Evolutionary conservation across 2,113 vertebrate genomes (phyloP).

Genomic region (Picathartes gymnocephalus): DNA sequence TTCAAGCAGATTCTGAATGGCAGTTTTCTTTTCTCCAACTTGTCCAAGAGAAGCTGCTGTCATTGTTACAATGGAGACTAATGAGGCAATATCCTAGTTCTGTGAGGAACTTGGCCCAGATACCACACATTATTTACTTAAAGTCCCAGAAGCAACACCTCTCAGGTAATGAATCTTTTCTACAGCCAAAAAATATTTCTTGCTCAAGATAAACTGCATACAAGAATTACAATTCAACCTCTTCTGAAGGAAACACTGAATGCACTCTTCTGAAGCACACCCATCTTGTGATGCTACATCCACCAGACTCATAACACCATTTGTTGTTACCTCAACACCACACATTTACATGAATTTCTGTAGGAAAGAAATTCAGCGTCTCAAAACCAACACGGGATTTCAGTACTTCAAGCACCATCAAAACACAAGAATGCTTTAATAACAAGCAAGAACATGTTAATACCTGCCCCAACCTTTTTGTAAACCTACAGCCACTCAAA

Average conservation of each 20-base stretch:
- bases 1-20: not conserved
- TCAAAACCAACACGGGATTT: not conserved
- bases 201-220: not conserved
- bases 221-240: not conserved
- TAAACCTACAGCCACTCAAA: not conserved
- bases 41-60: not conserved
- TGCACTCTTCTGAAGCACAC: not conserved
- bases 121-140: not conserved
- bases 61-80: not conserved
- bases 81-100: not conserved
- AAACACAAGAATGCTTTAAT: not conserved
- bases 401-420: not conserved
- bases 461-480: not conserved
- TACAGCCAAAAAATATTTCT: not conserved
- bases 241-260: not conserved
- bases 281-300: not conserved
- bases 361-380: not conserved
- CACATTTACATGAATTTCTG: not conserved
- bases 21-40: not conserved
- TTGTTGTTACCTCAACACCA: not conserved
- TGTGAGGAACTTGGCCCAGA: not conserved
- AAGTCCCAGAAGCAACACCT: not conserved
- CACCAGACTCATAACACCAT: not conserved
- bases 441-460: not conserved
- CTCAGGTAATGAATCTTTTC: not conserved